Base-by-base conservation (phyloP, 2,797 vertebrate species). In the Yasuhikotakia modesta region DNA sequence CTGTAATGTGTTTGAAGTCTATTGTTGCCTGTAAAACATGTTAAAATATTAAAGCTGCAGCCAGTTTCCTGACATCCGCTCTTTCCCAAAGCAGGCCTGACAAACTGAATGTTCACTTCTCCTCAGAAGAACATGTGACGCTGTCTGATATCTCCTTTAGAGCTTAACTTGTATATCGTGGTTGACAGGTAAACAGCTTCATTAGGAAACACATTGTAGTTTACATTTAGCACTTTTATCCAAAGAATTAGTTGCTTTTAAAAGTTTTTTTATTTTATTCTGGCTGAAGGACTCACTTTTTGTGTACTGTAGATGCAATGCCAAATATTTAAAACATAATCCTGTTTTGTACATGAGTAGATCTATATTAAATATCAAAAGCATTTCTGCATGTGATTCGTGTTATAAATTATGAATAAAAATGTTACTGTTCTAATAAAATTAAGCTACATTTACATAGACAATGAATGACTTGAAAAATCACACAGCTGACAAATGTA, bases 381-480 rank as follows among this genome's bases (percentile, higher is more conserved):
- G 76, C 68, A 71, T 71, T 78, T 71, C 76, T 70, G 30, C 60
- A 70, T 71, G 68, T 64, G 65, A 71, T 32, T 48, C 22, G 35
- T 78, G 68, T 78, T 71, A 64, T 72, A 72, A 71, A 70, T 78
- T 43, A 70, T 78, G 45, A 32, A 39, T 35, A 60, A 30, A 71
- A 32, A 16, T 70, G 67, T 70, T 70, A 50, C 76, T 71, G 58
- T 78, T 78, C 16, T 14, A 50, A 65, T 45, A 46, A 57, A 65
- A 71, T 78, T 0, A 61, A n/a, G 16, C 7, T 17, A 17, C 1
- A 7, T 61, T 30, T 24, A 63, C 60, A 63, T 35, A 52, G 19
- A 70, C 5, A 11, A 30, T 8, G 32, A 57, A 14, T 21, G 24
- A 13, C 24, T 60, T 60, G 17, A 8, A 39, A 63, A 63, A 63